Conservation (phyloP, 2,888 invertebrate genomes). For the Parochlus steinenii region DNA sequence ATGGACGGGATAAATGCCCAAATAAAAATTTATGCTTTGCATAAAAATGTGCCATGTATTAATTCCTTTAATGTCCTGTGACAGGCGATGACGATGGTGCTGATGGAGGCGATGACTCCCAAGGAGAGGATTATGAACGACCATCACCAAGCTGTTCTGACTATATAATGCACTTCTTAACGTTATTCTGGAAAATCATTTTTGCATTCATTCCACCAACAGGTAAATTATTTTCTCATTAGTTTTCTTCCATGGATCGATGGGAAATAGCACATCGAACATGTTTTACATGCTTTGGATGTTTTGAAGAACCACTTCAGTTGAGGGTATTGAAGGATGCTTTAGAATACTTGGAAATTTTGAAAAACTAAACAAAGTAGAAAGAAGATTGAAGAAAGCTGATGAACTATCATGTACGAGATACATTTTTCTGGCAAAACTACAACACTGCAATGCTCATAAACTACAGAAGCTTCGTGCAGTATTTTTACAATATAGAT, state of each 20-base stretch:
- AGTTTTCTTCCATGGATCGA: no score
- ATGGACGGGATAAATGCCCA: background rate
- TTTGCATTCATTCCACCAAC: constrained; percentile 98
- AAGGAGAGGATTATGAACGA: constrained; percentile 35
- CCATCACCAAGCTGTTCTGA: constrained; percentile 74
- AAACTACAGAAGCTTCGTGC: no score
- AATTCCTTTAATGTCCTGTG: constrained; percentile 4
- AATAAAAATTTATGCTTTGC: background rate
- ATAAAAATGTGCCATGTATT: constrained; percentile 1
- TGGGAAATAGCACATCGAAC: no score
- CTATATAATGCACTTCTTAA: constrained; percentile 90
- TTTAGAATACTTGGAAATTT: no score
- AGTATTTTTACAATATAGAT: no score
- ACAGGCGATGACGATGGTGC: constrained; percentile 34
- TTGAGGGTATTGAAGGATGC: background rate
- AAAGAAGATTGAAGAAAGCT: no score
- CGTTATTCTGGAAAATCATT: constrained; percentile 94
- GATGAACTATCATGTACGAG: no score
- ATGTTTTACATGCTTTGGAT: no score
- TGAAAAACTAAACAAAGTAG: no score
- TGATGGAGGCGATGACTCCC: constrained; percentile 33
- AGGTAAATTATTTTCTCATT: constrained; percentile 38
- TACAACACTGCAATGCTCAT: no score
- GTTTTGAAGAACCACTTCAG: constrained; percentile 16
- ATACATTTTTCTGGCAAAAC: no score